Base-by-base conservation (phyloP, 2,888 invertebrate genomes). In the Diploptera punctata region DNA sequence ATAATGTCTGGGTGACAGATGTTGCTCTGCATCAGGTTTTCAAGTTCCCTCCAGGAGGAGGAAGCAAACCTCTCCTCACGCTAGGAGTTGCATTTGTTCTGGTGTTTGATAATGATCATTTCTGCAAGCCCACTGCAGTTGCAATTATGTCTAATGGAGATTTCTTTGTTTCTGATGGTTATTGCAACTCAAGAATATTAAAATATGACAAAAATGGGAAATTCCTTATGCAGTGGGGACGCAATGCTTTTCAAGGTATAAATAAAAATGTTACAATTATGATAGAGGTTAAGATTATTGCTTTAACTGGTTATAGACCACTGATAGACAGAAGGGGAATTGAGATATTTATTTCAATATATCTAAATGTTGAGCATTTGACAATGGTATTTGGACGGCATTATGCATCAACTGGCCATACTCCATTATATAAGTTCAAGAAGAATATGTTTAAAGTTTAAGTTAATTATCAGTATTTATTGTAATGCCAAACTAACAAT, bases 1-100 rank as follows among this genome's bases (percentile, higher is more conserved):
- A 90, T 74, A 93, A 93, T 83, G 87, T 93, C 44, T 96, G 94
- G 93, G 83, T 93, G 26, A 96, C 96, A 0, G 96, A 96, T 81
- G 95, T 95, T 1, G 96, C 92, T 0, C 80, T 93, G 77, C 96
- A 96, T 82, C 96, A 96, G 82, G 94, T 95, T 13, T 90, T 93
- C 80, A 93, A 92, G 81, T 92, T 91, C 76, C 83, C 87, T 1
- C 86, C 87, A 0, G 72, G 68, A 49, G 74, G 71, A 16, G 67
- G 33, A 7, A 65, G 57, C n/a, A 80, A 80, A 49, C 84, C 88
- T 0, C 79, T 85, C 0, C 76, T 89, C 43, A 81, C 78, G 4
- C 79, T 89, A 16, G 89, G 89, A 5, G 81, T 79, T 13, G 84
- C 86, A 71, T 90, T 93, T 79, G 82, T 86, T 38, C 92, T 92